Evolutionary conservation across 2,888 invertebrate genomes (phyloP), one percentile per base, ranked within the genome.

Genomic region (Rapana venosa): DNA sequence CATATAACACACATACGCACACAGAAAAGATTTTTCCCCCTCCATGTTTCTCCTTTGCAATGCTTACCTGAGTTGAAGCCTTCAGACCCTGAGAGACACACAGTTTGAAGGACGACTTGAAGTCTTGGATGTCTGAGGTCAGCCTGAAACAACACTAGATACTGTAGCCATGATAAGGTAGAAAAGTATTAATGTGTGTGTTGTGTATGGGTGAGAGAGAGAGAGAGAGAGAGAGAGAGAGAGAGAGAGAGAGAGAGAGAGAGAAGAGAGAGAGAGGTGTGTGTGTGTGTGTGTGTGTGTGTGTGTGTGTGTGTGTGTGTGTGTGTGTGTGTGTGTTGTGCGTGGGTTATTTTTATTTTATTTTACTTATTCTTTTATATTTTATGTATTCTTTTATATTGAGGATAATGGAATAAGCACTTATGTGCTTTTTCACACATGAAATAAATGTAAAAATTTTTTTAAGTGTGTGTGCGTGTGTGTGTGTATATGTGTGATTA

Each of bases 21-120:
- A 58, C 8, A 30, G 30, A 15, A 4, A 85, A n/a, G 22, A 47
- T 30, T 85, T 58, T 1, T 8, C 26, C 74, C 26, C 26, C 56
- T 58, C 22, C 11, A n/a, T 30, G 77, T 77, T 15, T 77, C 47
- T 47, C 8, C 47, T 47, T 47, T 47, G n/a, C 47, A 47, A 47
- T 47, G 58, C 90, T 84, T 91, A 98, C 98, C 97, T 99, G 99
- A 0, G 99, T 98, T 8, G 97, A 96, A 86, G 98, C 98, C 90
- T 98, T 97, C 61, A 99, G 96, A 0, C 99, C 99, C 94, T 99
- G 99, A 0, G 99, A 98, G 85, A 99, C 97, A 47, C 98, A 98
- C 94, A 98, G 97, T 96, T 99, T 99, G 95, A 99, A 99, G 0
- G 98, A 98, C 94, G 99, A 98, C 96, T 99, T 99, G 96, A 99